phyloP scores from a whole-genome alignment of 2,888 invertebrate genomes.

The Holacanthella duospinosa region DNA sequence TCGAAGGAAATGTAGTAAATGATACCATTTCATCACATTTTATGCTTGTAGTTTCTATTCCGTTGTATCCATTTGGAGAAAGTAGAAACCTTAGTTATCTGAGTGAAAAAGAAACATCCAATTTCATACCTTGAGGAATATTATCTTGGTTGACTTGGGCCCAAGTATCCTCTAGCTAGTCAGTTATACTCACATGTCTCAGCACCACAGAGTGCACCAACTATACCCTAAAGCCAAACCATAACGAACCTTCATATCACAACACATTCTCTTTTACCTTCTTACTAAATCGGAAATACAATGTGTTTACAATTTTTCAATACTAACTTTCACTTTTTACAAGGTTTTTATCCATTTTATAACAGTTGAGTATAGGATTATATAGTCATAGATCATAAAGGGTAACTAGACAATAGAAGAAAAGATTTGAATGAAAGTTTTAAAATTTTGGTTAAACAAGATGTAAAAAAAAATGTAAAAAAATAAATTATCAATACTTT shows the following conservation, averaged over 20 bases:
- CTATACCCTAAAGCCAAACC: neutral
- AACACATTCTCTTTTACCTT: neutral
- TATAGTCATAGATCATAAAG: too few relatives aligned
- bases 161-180: neutral
- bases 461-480: too few relatives aligned
- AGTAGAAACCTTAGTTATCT: neutral
- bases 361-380: too few relatives aligned
- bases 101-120: neutral
- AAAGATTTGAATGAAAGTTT: too few relatives aligned
- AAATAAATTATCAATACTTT: too few relatives aligned
- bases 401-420: too few relatives aligned
- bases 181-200: neutral
- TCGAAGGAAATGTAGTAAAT: neutral
- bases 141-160: neutral
- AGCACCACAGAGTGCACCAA: neutral
- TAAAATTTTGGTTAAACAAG: too few relatives aligned
- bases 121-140: conserved; percentile 2
- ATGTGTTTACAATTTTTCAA: neutral
- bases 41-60: neutral
- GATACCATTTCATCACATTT: neutral
- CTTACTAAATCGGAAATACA: neutral
- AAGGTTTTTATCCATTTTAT: too few relatives aligned
- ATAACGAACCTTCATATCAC: neutral
- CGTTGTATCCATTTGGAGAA: neutral
- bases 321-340: too few relatives aligned